Conservation (phyloP, 35 echinoderm and acorn worm species). For the Apostichopus parvimensis region DNA sequence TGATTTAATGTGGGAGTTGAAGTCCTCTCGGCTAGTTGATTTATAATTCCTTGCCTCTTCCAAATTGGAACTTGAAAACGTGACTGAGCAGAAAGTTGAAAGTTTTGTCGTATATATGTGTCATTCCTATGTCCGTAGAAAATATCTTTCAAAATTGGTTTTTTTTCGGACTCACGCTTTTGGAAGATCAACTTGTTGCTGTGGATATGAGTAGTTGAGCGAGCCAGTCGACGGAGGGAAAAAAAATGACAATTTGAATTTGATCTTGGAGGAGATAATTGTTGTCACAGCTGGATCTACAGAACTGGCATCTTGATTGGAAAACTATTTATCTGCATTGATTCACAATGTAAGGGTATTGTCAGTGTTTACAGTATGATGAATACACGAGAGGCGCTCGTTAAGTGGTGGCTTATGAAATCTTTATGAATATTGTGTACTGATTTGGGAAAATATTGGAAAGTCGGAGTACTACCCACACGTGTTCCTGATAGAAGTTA, state of each 20-base stretch:
- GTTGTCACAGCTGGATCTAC: neutral
- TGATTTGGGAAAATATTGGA: no score
- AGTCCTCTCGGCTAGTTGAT: slow-evolving; percentile 40
- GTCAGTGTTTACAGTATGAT: no score
- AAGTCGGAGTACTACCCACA: no score
- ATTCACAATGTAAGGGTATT: neutral
- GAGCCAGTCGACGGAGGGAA: neutral
- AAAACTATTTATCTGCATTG: neutral
- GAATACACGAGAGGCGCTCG: no score
- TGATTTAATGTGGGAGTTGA: slow-evolving; percentile 49
- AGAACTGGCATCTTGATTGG: neutral
- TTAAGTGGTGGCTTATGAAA: no score
- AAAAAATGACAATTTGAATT: slow-evolving; percentile 9
- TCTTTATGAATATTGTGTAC: no score
- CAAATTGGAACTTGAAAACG: slow-evolving; percentile 30
- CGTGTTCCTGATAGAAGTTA: no score
- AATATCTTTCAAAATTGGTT: neutral
- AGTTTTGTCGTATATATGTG: slow-evolving; percentile 12
- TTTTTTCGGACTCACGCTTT: neutral
- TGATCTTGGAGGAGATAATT: neutral
- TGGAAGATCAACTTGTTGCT: neutral
- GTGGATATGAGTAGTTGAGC: neutral
- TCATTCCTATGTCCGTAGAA: neutral
- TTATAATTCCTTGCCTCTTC: neutral
- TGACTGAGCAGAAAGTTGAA: slow-evolving; percentile 35